Percentiles rank a stretch among this genome's conserved stretches.
phyloP scores from a whole-genome alignment of 2,113 vertebrate genomes.

The Neolamprologus toae region DNA sequence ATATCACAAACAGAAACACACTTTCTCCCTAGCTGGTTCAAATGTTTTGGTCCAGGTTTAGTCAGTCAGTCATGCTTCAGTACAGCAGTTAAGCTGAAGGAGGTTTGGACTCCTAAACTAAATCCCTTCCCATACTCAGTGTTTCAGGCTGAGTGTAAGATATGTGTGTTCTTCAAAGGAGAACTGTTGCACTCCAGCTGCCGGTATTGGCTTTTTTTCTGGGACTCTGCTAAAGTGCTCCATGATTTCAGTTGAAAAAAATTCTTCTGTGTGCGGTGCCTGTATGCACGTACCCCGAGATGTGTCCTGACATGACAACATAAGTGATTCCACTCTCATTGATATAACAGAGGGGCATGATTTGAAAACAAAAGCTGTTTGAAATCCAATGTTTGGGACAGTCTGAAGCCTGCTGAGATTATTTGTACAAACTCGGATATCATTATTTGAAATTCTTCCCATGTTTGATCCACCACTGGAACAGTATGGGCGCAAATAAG shows the following conservation, averaged over 20 bases:
- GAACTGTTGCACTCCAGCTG: not conserved
- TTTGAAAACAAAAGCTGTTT: not conserved
- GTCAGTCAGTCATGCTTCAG: not conserved
- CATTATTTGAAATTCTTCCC: not conserved
- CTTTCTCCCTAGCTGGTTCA: not conserved
- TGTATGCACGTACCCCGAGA: not conserved
- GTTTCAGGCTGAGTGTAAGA: not conserved
- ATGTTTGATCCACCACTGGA: not conserved
- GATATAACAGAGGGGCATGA: not conserved
- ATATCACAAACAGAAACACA: not conserved
- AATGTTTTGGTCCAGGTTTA: constrained; percentile 11
- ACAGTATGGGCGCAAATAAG: not conserved
- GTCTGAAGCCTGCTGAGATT: not conserved
- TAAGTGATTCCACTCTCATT: not conserved
- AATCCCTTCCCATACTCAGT: not conserved
- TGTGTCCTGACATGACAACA: not conserved
- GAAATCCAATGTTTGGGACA: not conserved
- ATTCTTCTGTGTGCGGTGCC: not conserved
- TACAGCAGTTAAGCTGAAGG: constrained; percentile 1
- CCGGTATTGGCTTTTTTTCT: not conserved
- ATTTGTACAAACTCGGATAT: not conserved
- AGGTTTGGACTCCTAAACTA: not conserved
- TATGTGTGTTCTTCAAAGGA: not conserved
- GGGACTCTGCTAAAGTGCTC: not conserved
- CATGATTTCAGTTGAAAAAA: not conserved